phyloP scores from a whole-genome alignment of 1,140 invertebrate genomes.

The Calycopis cecrops region DNA sequence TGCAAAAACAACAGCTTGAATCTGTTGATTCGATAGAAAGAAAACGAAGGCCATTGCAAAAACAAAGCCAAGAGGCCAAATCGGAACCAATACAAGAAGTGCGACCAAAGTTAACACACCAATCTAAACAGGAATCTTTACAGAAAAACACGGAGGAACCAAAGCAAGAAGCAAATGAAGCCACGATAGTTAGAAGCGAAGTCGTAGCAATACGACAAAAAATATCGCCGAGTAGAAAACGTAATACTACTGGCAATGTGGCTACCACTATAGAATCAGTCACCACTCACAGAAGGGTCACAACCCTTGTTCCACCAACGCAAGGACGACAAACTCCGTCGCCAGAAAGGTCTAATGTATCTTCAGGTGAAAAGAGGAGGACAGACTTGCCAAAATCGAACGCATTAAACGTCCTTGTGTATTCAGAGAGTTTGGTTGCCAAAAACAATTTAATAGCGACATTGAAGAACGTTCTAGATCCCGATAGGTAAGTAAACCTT shows the following conservation, averaged over 20 bases:
- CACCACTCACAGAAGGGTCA: conserved; percentile 63
- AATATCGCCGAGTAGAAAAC: conserved; percentile 3
- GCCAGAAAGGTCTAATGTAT: not conserved
- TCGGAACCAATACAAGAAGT: not conserved
- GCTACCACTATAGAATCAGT: conserved; percentile 61
- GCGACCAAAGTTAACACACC: not conserved
- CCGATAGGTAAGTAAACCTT: conserved; percentile 77
- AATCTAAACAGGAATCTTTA: not conserved
- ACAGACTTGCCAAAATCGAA: conserved; percentile 56
- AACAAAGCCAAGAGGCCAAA: not conserved
- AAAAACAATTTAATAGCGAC: conserved; percentile 83
- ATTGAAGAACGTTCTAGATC: conserved; percentile 81
- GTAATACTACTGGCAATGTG: conserved; percentile 6
- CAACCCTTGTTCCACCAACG: conserved; percentile 46
- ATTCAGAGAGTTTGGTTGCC: conserved; percentile 84
- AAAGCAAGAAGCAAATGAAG: conserved; percentile 3
- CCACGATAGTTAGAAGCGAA: conserved; percentile 5
- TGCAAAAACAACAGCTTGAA: not conserved
- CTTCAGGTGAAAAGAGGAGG: not conserved
- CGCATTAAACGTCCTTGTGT: conserved; percentile 89
- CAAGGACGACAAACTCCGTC: conserved; percentile 37
- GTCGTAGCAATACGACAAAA: not conserved
- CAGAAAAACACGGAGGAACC: not conserved
- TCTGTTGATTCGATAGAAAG: too few relatives aligned
- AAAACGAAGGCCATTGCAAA: not conserved